Evolutionary conservation across 2,888 invertebrate species (phyloP), one percentile per base, ranked within the genome.

Genomic region (Sycophila texana): DNA sequence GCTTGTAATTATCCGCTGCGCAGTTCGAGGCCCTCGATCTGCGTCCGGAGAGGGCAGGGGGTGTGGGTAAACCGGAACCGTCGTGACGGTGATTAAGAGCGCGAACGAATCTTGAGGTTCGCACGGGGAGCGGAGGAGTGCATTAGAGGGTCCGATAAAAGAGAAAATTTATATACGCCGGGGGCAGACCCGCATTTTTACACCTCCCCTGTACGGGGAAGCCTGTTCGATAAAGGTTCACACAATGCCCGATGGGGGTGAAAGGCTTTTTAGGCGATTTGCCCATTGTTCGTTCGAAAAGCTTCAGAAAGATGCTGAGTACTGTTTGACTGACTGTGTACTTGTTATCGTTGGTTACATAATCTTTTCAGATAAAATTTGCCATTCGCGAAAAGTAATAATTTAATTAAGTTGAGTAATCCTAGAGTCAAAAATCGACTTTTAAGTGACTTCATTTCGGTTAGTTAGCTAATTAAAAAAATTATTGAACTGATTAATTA

Each of bases 11-110:
- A 39, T 39, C 10, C 39, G 39, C 39, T 39, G 39, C 26, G 71
- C 18, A n/a, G 16, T 58, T 30, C 70, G 0, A 47, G 39, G 47
- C n/a, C 12, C 53, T 10, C 18, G 49, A 51, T 47, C 20, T 49
- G 4, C 12, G 57, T 14, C 47, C 22, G 30, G 13, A 7, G 39
- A 7, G 39, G 39, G 26, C 3, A 39, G 39, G 39, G 7, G 39
- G 1, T 2, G 30, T 1, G 71, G 65, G 60, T 74, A 51, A 57
- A 10, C 30, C 39, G 55, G 58, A 58, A 57, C 53, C 73, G 51
- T n/a, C 22, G 61, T 63, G 58, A 60, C 53, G 68, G 61, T 76
- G 68, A 76, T 76, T 61, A 70, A 70, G 53, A 55, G 61, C 49
- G 49, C 12, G 47, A 30, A n/a, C 13, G 63, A 61, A 61, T 76